Evolutionary conservation across 2,888 invertebrate species (phyloP).

Genomic region (Volucella inanis): DNA sequence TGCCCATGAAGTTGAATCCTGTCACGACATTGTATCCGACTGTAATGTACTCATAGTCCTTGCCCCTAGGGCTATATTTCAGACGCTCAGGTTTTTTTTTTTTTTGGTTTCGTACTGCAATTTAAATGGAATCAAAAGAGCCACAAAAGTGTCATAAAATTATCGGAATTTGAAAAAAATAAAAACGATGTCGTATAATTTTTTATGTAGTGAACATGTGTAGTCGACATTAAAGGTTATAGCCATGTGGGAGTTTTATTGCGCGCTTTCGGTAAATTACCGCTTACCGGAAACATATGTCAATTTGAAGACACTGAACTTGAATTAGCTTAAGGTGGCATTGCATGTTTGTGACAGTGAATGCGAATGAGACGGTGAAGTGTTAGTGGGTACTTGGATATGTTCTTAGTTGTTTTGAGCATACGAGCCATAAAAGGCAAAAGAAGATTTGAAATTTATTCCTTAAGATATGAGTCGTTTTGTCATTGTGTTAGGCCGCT

Average conservation of each 20-base stretch:
- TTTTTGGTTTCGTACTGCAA: constrained; percentile 24
- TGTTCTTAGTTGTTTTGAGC: too few species aligned
- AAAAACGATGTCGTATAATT: constrained; percentile 58
- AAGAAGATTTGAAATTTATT: too few species aligned
- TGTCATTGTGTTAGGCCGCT: too few species aligned
- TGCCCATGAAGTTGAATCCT: constrained; percentile 17
- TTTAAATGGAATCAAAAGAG: constrained; percentile 62
- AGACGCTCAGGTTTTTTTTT: not conserved
- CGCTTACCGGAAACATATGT: constrained; percentile 56
- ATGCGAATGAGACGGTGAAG: too few species aligned
- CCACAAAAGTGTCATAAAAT: constrained; percentile 68
- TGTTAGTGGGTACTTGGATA: too few species aligned
- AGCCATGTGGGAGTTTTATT: constrained; percentile 63
- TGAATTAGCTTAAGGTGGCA: constrained; percentile 8
- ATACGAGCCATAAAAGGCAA: too few species aligned
- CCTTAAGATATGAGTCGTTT: too few species aligned
- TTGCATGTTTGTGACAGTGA: not conserved
- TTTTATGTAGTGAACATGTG: constrained; percentile 60
- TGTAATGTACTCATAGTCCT: not conserved
- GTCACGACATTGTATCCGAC: constrained; percentile 21
- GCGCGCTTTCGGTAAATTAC: constrained; percentile 48
- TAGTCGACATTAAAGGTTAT: constrained; percentile 54
- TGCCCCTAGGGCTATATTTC: too few species aligned
- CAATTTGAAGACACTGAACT: constrained; percentile 27
- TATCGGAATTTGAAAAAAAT: constrained; percentile 61